Evolutionary conservation across 2,797 vertebrate species (phyloP), one percentile per base, ranked within the genome.

Genomic region (Hephaestus fuliginosus): DNA sequence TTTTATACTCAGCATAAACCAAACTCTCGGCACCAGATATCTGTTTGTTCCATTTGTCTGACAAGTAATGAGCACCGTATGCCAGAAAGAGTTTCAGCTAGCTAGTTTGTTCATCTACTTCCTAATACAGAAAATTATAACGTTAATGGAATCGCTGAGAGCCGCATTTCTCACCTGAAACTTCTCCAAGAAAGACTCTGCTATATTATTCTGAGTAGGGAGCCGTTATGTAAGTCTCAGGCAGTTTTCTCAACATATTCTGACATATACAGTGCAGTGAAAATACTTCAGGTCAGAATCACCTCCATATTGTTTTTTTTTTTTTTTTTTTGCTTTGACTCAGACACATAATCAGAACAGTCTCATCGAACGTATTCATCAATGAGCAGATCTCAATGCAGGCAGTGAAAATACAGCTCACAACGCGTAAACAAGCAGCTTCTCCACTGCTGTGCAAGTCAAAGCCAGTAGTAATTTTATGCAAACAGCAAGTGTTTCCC

Each of bases 401-500:
- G 51, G 25, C 10, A 12, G 36, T 65, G 48, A 70, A 73, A 80
- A 25, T 18, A n/a, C 53, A 22, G 41, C 64, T 77, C 43, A 69
- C 0, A 30, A 13, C 49, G 18, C 71, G 58, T 72, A 72, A 65
- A 83, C 52, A 22, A 65, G 69, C 81, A 57, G 72, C 41, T 52
- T 62, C 55, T 73, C 43, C 14, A 36, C 10, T 39, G 43, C 71
- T 5, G 36, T 70, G 30, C 11, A 13, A 75, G 28, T 83, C 53
- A 73, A 67, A 25, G 76, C 46, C 67, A 58, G 65, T 44, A 56
- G 79, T 79, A 18, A 82, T 67, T 83, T 89, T 15, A 84, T 84
- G 84, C 85, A 86, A 87, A 86, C 71, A 73, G 80, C 52, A 20
- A 73, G 81, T 77, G 77, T 81, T 83, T 61, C 78, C 83, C 88